Conservation (phyloP, 1,140 invertebrate species). For the Phymorhynchus buccinoides region DNA sequence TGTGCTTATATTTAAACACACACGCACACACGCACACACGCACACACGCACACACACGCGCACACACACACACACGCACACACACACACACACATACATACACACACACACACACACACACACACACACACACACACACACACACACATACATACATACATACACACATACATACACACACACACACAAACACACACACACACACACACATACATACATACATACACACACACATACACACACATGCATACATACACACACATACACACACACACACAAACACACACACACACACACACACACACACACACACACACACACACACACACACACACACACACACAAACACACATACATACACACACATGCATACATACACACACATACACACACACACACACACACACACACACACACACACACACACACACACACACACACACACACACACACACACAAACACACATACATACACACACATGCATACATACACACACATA, state of each 20-base stretch:
- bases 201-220: neutral
- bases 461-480: neutral
- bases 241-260: neutral
- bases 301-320: neutral
- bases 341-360: neutral
- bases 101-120: no score
- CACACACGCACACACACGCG: no score
- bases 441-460: neutral
- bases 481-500: neutral
- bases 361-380: neutral
- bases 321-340: neutral
- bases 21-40: no score
- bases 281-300: conserved; percentile 2
- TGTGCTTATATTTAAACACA: no score
- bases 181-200: neutral
- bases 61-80: no score
- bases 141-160: no score
- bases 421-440: neutral
- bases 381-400: neutral
- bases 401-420: conserved; percentile 11
- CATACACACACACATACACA: neutral
- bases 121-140: no score
- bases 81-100: no score
- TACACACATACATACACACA: no score
- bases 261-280: neutral